Conservation (phyloP, 2,113 vertebrate genomes). For the Xiphorhynchus elegans region DNA sequence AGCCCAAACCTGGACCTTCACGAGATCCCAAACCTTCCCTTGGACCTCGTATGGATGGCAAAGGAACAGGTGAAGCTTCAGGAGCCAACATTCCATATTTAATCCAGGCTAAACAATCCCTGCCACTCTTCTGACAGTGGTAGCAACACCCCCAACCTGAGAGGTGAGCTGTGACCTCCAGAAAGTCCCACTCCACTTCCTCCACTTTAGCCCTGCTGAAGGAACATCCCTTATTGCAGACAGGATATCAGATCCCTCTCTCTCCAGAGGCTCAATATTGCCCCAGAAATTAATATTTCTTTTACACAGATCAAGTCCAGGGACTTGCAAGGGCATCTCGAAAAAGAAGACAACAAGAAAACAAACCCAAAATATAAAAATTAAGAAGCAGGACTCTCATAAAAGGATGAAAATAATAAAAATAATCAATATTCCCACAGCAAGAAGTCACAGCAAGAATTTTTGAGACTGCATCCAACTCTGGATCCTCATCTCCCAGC, state of each 20-base stretch:
- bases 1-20: neutral
- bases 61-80: neutral
- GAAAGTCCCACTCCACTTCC: neutral
- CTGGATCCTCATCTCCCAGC: neutral
- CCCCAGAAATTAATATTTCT: neutral
- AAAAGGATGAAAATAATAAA: neutral
- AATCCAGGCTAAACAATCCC: neutral
- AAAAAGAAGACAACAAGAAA: neutral
- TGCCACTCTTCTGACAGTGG: neutral
- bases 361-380: rapidly evolving
- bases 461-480: neutral
- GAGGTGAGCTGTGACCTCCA: neutral
- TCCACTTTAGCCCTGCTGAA: neutral
- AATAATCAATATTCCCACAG: neutral
- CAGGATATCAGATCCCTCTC: neutral
- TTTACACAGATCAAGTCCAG: neutral
- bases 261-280: neutral
- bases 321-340: neutral
- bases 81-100: neutral
- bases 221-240: neutral
- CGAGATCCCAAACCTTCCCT: neutral
- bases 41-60: neutral
- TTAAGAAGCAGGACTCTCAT: rapidly evolving
- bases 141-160: neutral
- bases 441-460: neutral